Evolutionary conservation across 1,140 invertebrate genomes (phyloP).

Genomic region (Drosophila chauvacae): DNA sequence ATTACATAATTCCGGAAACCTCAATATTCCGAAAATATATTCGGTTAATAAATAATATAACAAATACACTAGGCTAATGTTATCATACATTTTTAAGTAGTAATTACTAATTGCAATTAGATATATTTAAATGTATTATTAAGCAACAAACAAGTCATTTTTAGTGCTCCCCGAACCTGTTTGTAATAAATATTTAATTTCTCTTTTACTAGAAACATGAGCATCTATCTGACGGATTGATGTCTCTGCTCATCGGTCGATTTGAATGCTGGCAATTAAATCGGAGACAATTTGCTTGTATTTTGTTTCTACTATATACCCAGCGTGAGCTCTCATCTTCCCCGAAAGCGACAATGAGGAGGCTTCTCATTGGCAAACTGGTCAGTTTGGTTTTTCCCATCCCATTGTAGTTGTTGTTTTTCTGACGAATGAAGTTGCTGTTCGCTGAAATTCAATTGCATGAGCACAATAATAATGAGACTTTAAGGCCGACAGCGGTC

Average conservation of each 20-base stretch:
- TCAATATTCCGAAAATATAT: too few relatives aligned
- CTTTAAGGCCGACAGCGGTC: slow-evolving; percentile 47
- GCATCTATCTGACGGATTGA: slow-evolving; percentile 15
- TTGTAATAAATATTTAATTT: slow-evolving; percentile 3
- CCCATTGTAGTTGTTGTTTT: slow-evolving; percentile 29
- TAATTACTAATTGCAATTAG: not conserved
- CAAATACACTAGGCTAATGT: not conserved
- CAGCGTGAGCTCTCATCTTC: slow-evolving; percentile 7
- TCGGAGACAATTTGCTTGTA: slow-evolving; percentile 13
- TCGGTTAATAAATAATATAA: not conserved
- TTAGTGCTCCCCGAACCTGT: not conserved
- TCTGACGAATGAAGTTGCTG: slow-evolving; percentile 11
- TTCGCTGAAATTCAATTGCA: slow-evolving; percentile 50
- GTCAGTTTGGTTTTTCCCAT: slow-evolving; percentile 66
- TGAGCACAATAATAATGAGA: slow-evolving; percentile 69
- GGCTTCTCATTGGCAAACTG: slow-evolving; percentile 44
- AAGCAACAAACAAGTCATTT: not conserved
- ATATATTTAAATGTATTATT: not conserved
- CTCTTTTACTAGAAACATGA: not conserved
- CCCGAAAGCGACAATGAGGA: not conserved
- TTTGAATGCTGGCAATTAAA: slow-evolving; percentile 29
- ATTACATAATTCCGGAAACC: not conserved
- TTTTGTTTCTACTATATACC: slow-evolving; percentile 19
- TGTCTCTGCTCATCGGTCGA: slow-evolving; percentile 26
- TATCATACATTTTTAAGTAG: not conserved